Evolutionary conservation across 2,113 vertebrate genomes (phyloP).

Genomic region (Barbus barbus): DNA sequence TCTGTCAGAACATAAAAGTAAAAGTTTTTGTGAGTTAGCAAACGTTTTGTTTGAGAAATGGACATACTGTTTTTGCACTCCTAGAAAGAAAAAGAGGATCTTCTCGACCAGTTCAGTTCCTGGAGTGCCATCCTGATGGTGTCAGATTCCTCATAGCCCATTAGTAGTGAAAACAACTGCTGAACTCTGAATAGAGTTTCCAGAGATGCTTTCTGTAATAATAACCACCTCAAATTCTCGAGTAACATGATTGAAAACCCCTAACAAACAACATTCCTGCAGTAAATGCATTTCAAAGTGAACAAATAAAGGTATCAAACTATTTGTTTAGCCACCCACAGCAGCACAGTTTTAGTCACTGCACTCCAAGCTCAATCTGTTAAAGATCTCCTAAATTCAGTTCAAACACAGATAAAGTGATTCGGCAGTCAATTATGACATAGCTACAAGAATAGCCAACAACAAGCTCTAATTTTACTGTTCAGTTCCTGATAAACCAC

Average conservation of each 20-base stretch:
- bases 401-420: not conserved
- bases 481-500: conserved; percentile 8
- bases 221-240: not conserved
- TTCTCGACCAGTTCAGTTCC: not conserved
- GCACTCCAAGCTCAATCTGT: not conserved
- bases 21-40: not conserved
- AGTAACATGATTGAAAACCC: not conserved
- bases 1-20: not conserved
- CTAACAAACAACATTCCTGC: not conserved
- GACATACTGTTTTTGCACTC: not conserved
- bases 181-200: not conserved
- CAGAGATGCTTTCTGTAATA: not conserved
- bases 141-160: not conserved
- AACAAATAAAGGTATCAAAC: not conserved
- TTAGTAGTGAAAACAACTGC: not conserved
- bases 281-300: conserved; percentile 1
- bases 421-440: not conserved
- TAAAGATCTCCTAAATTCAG: not conserved
- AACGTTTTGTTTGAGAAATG: not conserved
- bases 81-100: not conserved
- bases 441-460: not conserved
- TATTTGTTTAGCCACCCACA: not conserved
- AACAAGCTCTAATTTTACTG: not conserved
- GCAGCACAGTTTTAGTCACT: no score
- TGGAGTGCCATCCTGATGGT: conserved; percentile 5